phyloP scores from a whole-genome alignment of 2,113 vertebrate species.

The Globicephala melas region DNA sequence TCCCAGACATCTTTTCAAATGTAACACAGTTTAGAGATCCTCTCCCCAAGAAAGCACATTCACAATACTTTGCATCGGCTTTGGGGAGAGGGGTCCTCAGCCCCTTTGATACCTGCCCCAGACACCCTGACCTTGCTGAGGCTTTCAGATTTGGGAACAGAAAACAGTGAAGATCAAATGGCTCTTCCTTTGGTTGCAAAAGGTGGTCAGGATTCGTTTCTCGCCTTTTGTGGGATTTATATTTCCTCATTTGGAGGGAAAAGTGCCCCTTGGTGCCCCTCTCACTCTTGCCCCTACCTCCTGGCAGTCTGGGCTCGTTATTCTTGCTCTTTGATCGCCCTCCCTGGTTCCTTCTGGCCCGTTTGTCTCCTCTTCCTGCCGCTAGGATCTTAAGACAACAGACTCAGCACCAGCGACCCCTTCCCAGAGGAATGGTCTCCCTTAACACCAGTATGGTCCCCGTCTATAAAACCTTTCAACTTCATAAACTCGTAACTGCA shows the following conservation, averaged over 20 bases:
- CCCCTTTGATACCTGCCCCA: neutral
- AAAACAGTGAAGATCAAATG: neutral
- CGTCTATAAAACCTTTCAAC: constrained; percentile 75
- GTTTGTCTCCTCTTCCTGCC: constrained; percentile 56
- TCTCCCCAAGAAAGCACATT: neutral
- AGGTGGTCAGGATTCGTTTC: neutral
- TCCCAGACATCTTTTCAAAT: neutral
- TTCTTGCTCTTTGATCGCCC: neutral
- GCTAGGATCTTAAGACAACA: constrained; percentile 42
- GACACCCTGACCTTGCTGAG: neutral
- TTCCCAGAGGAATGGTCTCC: constrained; percentile 63
- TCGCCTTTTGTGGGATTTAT: neutral
- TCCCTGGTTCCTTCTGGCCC: neutral
- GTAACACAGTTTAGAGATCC: neutral
- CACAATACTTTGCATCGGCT: neutral
- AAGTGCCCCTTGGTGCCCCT: neutral
- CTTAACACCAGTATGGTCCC: constrained; percentile 60
- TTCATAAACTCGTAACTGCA: constrained; percentile 79
- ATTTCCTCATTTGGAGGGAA: neutral
- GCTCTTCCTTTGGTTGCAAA: neutral
- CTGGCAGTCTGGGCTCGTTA: neutral
- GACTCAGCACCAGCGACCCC: neutral
- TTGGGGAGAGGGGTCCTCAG: neutral
- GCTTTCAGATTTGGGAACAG: neutral
- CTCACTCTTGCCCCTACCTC: neutral